Evolutionary conservation across 2,113 vertebrate species (phyloP), one percentile per base, ranked within the genome.

Genomic region (Bubo blakistoni): DNA sequence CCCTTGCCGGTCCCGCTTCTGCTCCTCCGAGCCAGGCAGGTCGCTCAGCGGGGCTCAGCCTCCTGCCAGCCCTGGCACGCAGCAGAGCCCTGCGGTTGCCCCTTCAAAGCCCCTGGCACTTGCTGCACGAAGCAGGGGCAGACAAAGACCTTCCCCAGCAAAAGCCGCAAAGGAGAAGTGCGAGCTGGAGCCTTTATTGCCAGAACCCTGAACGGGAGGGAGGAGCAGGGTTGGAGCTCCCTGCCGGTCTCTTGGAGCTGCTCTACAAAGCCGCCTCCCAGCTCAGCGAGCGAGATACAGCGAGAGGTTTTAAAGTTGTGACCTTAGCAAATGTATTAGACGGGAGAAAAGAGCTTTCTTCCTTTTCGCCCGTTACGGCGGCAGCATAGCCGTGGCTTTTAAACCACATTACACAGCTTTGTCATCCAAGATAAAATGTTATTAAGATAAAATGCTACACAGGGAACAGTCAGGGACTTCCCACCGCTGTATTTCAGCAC

Each of bases 361-460:
- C 4, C n/a, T 95, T 87, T 88, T 66, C 69, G 92, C 49, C 94
- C 12, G 65, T 94, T 73, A 81, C 21, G 57, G 96, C 80, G 91
- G 97, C 91, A 77, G 90, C 79, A 58, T 87, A 97, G 95, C 95
- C 66, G 46, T 97, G 97, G 97, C 97, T 98, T 97, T 98, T 98
- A 98, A 98, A 98, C 98, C 96, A 70, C 97, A 97, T 98, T 97
- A 97, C 97, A 96, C 97, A 88, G 97, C 94, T 97, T 98, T 98
- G 98, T 98, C 97, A 97, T 97, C 97, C 94, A 69, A 98, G 98
- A 98, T 98, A 98, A 98, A 98, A 97, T 97, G 98, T 98, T 98
- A 98, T 98, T 98, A 98, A 98, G 98, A 98, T 98, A 98, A 98
- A 98, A 98, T 81, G 97, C 97, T 67, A 69, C 94, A 55, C 89